Percentiles rank a stretch among this genome's conserved stretches.
Evolutionary conservation across 92 coral and sea anemone species (phyloP).

Genomic region (Palythoa grandiflora): DNA sequence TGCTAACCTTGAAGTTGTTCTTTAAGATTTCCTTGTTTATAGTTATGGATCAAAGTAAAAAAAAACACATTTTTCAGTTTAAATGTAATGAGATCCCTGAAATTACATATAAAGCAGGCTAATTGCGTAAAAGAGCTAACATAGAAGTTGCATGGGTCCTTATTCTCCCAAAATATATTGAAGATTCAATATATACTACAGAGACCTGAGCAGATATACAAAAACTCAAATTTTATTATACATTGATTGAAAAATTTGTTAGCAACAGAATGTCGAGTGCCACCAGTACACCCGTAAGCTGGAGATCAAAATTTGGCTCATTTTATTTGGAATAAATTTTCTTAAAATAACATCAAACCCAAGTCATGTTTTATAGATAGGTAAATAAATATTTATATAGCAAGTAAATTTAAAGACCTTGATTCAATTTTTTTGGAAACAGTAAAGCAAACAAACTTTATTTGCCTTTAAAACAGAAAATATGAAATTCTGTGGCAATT

Average conservation of each 20-base stretch:
- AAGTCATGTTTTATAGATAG: neutral
- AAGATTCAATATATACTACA: neutral
- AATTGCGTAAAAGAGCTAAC: neutral
- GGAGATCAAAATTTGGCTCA: slow-evolving; percentile 4
- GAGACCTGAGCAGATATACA: neutral
- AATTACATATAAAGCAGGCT: slow-evolving; percentile 9
- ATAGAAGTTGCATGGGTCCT: neutral
- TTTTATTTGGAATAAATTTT: slow-evolving; percentile 6
- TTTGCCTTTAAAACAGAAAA: too few relatives aligned
- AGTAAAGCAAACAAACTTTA: neutral
- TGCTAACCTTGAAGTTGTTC: neutral
- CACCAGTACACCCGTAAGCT: slow-evolving; percentile 5
- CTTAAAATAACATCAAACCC: slow-evolving; percentile 9
- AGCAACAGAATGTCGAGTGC: slow-evolving; percentile 5
- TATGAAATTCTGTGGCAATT: neutral
- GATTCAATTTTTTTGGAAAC: neutral
- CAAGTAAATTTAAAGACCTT: neutral
- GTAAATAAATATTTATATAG: neutral
- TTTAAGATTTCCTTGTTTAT: neutral
- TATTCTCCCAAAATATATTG: neutral
- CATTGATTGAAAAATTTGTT: neutral
- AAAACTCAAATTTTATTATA: neutral
- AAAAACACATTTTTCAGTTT: neutral
- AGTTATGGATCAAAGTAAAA: neutral
- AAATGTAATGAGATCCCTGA: neutral